Base-by-base conservation (phyloP, 2,113 vertebrate species). In the Myiagra hebetior region DNA sequence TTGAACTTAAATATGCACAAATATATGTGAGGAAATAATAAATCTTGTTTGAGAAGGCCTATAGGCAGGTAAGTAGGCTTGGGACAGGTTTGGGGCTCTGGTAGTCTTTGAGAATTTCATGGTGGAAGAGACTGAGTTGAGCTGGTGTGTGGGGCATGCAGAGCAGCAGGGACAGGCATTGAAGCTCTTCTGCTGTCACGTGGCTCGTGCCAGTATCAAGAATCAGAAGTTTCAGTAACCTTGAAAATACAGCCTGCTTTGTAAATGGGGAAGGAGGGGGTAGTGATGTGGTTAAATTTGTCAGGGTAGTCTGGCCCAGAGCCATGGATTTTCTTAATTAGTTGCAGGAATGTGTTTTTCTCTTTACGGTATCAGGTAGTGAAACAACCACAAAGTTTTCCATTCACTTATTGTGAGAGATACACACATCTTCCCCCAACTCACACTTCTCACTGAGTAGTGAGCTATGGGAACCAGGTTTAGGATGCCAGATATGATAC, bases 141-240 rank as follows among this genome's bases (percentile, higher is more conserved):
- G 19, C 27, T 4, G 1, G 15, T 11, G 13, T 33, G 30, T 3
- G 5, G 8, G 53, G 46, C 4, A 2, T 37, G 50, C 35, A 19
- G 50, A 74, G 35, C 23, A 26, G 53, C 37, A 37, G 72, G 59
- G 42, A 14, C 15, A 14, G 60, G 44, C 8, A 3, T 11, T 0
- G 1, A 39, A 64, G 23, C 31, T 52, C 72, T 21, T 3, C 21
- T 0, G 3, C n/a, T 82, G 41, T 33, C 4, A 0, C 0, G 5
- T 0, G 2, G 26, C 55, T 87, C 0, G 0, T 60, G 50, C 41
- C 0, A 1, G 3, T 33, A 19, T 78, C 47, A 30, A 4, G 23
- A 72, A 46, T 46, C 46, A 42, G 42, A 87, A 52, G 24, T 60
- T 39, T 37, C 13, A 49, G 26, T 63, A 19, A 56, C 74, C 42